phyloP scores from a whole-genome alignment of 2,113 vertebrate genomes.

The Mormoops blainvillei region DNA sequence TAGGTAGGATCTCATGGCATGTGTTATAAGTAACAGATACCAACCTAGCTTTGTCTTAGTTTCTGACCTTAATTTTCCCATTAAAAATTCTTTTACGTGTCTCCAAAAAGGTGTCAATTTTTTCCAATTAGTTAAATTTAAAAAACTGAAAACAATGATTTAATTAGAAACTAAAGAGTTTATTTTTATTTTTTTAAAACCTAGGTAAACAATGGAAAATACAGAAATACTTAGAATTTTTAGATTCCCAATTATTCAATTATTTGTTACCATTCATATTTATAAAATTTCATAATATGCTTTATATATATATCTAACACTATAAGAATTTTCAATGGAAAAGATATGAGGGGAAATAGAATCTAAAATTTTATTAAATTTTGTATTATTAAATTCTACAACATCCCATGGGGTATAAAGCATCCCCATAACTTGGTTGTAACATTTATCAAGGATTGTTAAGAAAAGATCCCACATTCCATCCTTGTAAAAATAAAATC shows the following conservation, averaged over 20 bases:
- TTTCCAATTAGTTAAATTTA: background rate
- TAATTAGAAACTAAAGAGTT: background rate
- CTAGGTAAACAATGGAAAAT: background rate
- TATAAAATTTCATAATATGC: background rate
- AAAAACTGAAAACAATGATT: background rate
- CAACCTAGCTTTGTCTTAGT: background rate
- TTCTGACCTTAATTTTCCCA: conserved; percentile 21
- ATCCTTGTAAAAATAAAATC: conserved; percentile 9
- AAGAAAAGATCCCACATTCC: background rate
- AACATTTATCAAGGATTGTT: background rate
- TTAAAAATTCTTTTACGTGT: background rate
- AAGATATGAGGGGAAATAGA: background rate
- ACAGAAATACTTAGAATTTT: conserved; percentile 8
- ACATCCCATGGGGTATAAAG: background rate
- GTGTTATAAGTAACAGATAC: background rate
- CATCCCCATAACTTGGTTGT: background rate
- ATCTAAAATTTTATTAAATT: background rate
- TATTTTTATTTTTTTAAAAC: conserved; percentile 7
- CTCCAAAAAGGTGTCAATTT: background rate
- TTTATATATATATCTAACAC: background rate
- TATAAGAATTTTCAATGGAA: background rate
- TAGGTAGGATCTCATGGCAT: background rate
- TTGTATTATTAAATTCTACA: conserved; percentile 2
- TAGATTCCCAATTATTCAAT: background rate
- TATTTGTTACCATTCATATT: background rate